These are phyloP conservation scores for Margaritifera margaritifera DNA, from an alignment of 2,888 invertebrate species.

Conservation along the genomic window DNA sequence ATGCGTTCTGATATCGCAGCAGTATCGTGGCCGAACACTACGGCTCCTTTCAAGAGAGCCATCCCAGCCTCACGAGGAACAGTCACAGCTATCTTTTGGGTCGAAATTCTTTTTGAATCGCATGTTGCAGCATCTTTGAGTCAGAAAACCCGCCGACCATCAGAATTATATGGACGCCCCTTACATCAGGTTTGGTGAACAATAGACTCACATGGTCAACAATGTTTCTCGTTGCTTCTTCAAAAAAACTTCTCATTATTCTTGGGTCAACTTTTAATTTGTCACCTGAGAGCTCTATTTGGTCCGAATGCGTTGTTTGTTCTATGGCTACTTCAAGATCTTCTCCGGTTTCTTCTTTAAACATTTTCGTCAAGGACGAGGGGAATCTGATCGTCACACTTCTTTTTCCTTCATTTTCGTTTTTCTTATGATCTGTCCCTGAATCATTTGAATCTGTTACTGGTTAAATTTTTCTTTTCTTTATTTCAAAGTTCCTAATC, in stretches of 20 bases:
- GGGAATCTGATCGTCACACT: background rate
- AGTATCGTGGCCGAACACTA: conserved; percentile 10
- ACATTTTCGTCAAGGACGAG: background rate
- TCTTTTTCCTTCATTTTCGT: too few species aligned
- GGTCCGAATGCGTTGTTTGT: background rate
- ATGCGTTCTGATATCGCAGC: conserved; percentile 1
- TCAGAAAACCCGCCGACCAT: conserved; percentile 16
- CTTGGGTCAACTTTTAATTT: conserved; percentile 3
- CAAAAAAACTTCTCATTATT: conserved; percentile 6
- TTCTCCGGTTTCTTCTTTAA: background rate
- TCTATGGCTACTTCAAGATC: background rate
- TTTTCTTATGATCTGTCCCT: too few species aligned
- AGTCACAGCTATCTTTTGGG: background rate
- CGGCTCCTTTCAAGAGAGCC: conserved; percentile 9
- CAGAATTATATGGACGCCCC: background rate
- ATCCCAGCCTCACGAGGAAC: conserved; percentile 3
- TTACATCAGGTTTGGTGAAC: background rate
- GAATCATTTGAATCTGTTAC: too few species aligned
- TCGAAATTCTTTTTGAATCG: conserved; percentile 2
- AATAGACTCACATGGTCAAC: conserved; percentile 1
- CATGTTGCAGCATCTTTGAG: background rate
- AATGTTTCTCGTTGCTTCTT: conserved; percentile 1
- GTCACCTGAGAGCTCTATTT: background rate
- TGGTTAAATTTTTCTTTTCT: too few species aligned
- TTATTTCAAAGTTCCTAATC: too few species aligned